phyloP scores from a whole-genome alignment of 2,888 invertebrate species.

The Athalia circularis region DNA sequence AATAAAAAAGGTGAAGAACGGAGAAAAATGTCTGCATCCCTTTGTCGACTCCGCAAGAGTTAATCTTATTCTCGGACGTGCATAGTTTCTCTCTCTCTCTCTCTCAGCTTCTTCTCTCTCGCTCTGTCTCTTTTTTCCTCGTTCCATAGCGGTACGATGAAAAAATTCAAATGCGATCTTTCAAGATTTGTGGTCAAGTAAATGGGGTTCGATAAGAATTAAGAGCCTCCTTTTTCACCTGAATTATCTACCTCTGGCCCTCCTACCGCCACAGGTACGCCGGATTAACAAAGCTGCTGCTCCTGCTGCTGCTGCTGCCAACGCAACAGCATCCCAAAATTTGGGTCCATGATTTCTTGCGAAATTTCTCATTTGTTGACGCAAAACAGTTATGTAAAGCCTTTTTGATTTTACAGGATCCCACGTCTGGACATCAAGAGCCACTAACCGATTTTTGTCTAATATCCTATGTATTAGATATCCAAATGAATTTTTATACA shows the following conservation, averaged over 20 bases:
- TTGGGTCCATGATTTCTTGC: slow-evolving; percentile 19
- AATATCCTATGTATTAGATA: no score
- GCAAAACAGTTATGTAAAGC: neutral
- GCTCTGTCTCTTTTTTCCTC: neutral
- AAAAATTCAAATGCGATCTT: slow-evolving; percentile 35
- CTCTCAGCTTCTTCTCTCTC: neutral
- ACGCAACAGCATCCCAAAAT: slow-evolving; percentile 6
- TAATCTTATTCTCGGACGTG: slow-evolving; percentile 39
- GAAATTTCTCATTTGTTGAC: slow-evolving; percentile 7
- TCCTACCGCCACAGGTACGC: slow-evolving; percentile 1
- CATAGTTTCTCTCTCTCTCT: neutral
- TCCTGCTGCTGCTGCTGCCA: neutral
- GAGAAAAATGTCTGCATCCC: slow-evolving; percentile 43
- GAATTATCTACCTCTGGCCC: slow-evolving; percentile 12
- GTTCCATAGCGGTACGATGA: slow-evolving; percentile 29
- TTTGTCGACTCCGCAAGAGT: slow-evolving; percentile 47
- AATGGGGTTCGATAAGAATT: slow-evolving; percentile 42
- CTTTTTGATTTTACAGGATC: neutral
- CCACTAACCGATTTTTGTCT: no score
- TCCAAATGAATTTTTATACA: no score
- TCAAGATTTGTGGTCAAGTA: slow-evolving; percentile 36
- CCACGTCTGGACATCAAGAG: neutral
- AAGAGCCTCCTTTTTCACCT: slow-evolving; percentile 23
- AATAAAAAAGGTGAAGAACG: slow-evolving; percentile 31
- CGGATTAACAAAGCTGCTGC: slow-evolving; percentile 21